Base-by-base conservation (phyloP, 2,113 vertebrate genomes). In the Apeltes quadracus region DNA sequence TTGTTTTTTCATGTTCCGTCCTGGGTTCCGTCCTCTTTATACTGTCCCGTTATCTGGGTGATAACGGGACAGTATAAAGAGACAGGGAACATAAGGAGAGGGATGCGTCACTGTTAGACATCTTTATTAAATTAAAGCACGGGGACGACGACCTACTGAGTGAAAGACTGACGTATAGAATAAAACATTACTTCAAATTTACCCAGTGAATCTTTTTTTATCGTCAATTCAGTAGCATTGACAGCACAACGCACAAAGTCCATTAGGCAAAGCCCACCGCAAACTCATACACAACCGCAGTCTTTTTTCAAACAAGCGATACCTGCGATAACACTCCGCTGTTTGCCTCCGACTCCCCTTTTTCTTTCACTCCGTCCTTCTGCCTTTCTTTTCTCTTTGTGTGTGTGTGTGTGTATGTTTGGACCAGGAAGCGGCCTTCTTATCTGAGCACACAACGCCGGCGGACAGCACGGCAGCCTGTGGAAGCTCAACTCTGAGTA, bases 401-500 rank as follows among this genome's bases (percentile, higher is more conserved):
- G 75, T 84, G 62, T 78, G 78, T 86, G 69, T 90, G 72, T 84
- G 62, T 78, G 78, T 87, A 62, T 87, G 78, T 87, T 85, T 83
- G 81, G 75, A 84, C 72, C 79, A 87, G 84, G 86, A 87, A 88
- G 83, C 84, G 69, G 82, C 44, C 74, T 61, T 75, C 79, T 89
- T 92, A 90, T 90, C 89, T 88, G 88, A 78, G 75, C 84, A 85
- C 82, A 86, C 87, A 87, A 84, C 55, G 70, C 50, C 69, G 39
- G 53, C 64, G 85, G 86, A 85, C 86, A 61, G 75, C 76, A 46
- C 75, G 81, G 70, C 85, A 76, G 87, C 77, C 91, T 92, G 91
- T 87, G 84, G 85, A 91, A 90, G 85, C 89, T 91, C 90, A 92
- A 89, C 85, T 85, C 78, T 84, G 77, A 83, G 87, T 92, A 90